phyloP scores from a whole-genome alignment of 2,113 vertebrate genomes.

The Platycercus adscitus region DNA sequence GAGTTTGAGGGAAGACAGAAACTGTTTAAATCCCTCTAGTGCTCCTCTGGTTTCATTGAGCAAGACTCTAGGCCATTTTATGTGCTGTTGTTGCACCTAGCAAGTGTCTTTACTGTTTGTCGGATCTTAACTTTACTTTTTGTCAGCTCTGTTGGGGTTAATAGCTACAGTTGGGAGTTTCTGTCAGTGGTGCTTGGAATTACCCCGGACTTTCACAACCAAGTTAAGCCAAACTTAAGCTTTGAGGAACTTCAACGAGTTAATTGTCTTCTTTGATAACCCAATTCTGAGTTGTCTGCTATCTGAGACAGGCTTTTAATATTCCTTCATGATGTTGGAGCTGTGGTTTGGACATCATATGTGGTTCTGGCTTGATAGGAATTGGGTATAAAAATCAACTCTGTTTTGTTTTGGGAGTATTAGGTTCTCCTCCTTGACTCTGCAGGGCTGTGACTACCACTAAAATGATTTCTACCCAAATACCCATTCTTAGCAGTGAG shows the following conservation, averaged over 20 bases:
- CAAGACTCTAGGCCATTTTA: accelerated
- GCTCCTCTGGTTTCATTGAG: background rate
- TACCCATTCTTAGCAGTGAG: background rate
- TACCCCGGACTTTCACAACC: background rate
- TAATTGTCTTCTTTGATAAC: conserved; percentile 11
- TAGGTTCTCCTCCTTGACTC: background rate
- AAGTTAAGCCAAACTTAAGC: background rate
- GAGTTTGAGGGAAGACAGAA: background rate
- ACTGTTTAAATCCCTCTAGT: background rate
- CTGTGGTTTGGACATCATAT: background rate
- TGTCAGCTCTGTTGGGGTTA: background rate
- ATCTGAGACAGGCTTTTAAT: background rate
- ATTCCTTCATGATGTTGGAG: accelerated
- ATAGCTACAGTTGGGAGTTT: background rate
- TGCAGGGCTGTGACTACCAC: background rate
- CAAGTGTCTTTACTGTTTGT: background rate
- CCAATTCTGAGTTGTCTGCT: background rate
- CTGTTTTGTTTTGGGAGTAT: background rate
- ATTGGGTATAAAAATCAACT: background rate
- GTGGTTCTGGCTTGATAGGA: background rate
- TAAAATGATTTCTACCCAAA: background rate
- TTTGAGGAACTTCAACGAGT: conserved; percentile 14
- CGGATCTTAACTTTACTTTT: background rate
- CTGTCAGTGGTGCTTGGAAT: background rate
- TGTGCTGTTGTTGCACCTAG: background rate